Conservation (phyloP, 2,113 vertebrate species). For the Sakesphorus luctuosus region DNA sequence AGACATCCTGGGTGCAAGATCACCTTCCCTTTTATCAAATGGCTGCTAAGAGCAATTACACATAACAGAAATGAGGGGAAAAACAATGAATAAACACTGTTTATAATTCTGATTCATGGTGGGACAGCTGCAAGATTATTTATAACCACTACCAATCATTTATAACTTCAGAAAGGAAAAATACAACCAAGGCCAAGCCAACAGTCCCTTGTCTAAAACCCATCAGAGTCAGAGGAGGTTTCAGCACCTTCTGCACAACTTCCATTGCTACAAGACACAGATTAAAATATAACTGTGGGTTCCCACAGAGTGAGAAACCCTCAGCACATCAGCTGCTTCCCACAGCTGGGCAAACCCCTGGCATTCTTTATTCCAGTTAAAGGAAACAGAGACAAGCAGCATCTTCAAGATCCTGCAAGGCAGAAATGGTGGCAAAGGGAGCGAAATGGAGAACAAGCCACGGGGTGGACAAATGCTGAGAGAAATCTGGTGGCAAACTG, state of each 20-base stretch:
- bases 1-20: not conserved
- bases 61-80: not conserved
- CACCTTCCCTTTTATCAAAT: not conserved
- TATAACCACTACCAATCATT: not conserved
- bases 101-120: not conserved
- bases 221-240: not conserved
- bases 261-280: not conserved
- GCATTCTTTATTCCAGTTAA: not conserved
- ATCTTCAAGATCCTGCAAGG: not conserved
- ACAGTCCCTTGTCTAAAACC: not conserved
- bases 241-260: not conserved
- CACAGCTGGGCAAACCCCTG: not conserved
- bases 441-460: not conserved
- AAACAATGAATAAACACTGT: not conserved
- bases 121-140: not conserved
- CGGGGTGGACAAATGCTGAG: not conserved
- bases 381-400: not conserved
- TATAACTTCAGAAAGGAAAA: not conserved
- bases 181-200: not conserved
- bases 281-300: not conserved
- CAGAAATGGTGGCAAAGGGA: not conserved
- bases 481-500: not conserved
- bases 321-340: not conserved
- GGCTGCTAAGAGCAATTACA: not conserved
- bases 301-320: not conserved